Conservation (phyloP, 2,797 vertebrate genomes). For the Enteromius treurensis region DNA sequence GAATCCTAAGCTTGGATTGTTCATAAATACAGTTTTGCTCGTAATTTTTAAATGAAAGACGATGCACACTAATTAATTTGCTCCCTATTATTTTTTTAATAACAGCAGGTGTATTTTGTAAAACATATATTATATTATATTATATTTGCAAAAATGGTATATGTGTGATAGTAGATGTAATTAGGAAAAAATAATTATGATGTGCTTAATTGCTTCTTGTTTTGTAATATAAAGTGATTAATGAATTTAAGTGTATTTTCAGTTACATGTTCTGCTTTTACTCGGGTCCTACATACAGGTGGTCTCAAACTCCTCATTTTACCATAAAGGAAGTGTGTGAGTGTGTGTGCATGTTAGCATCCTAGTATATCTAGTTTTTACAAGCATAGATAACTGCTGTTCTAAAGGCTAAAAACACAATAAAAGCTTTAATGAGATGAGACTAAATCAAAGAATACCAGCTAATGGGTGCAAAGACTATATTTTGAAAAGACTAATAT, state of each 20-base stretch:
- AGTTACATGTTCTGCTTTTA: constrained; percentile 18
- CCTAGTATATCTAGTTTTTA: background rate
- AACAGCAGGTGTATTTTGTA: constrained; percentile 28
- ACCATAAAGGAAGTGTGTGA: constrained; percentile 16
- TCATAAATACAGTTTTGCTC: background rate
- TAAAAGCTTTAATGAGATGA: constrained; percentile 12
- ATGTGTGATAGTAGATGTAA: constrained; percentile 4
- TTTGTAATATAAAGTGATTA: constrained; percentile 7
- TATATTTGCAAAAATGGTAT: background rate
- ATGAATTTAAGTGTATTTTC: background rate
- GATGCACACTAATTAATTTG: background rate
- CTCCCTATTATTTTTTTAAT: constrained; percentile 15
- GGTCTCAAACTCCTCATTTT: background rate
- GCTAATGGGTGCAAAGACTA: background rate
- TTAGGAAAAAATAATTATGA: constrained; percentile 9
- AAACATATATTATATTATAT: constrained; percentile 14
- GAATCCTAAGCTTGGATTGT: constrained; percentile 12
- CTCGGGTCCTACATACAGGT: background rate
- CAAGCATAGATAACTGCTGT: background rate
- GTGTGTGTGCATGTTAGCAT: constrained; percentile 25
- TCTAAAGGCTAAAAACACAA: background rate
- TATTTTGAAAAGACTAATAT: background rate
- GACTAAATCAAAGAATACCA: background rate
- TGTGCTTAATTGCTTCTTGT: constrained; percentile 26
- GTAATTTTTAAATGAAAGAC: background rate